These are phyloP conservation scores for Philhelius pedissequus DNA, from an alignment of 2,888 invertebrate genomes.

Conservation along the genomic window DNA sequence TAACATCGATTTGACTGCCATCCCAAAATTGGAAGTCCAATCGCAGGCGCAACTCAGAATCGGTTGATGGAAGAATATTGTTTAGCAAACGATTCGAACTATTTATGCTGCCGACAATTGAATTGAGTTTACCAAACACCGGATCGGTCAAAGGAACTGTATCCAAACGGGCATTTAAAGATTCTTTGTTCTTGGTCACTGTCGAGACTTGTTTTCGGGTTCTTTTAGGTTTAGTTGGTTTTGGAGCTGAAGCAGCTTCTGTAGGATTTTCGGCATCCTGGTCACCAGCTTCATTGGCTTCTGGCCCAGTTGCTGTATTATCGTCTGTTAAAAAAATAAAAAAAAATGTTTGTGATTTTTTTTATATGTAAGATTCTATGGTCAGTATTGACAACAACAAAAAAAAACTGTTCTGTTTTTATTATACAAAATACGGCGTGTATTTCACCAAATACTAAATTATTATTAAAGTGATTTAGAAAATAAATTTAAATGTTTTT, in stretches of 20 bases:
- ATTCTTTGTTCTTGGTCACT: constrained; percentile 78
- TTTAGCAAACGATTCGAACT: constrained; percentile 83
- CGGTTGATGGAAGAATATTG: constrained; percentile 81
- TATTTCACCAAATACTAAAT: no score
- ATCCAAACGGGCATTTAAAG: constrained; percentile 77
- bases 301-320: constrained; percentile 5
- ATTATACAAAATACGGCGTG: no score
- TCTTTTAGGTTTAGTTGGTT: constrained; percentile 73
- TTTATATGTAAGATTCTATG: background rate
- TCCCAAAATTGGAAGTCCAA: constrained; percentile 76
- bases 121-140: constrained; percentile 82
- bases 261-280: constrained; percentile 63
- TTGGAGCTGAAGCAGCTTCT: constrained; percentile 38
- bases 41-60: constrained; percentile 77
- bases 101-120: constrained; percentile 82
- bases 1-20: constrained; percentile 49
- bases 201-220: constrained; percentile 74
- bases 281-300: constrained; percentile 31
- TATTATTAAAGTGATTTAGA: no score
- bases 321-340: constrained; percentile 43
- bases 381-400: no score
- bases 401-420: no score
- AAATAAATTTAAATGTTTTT: no score
- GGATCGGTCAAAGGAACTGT: constrained; percentile 80
- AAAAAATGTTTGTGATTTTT: background rate